Percentiles rank a stretch among this genome's conserved stretches.
phyloP scores from a whole-genome alignment of 1,140 invertebrate genomes.

The Ceratina australensis region DNA sequence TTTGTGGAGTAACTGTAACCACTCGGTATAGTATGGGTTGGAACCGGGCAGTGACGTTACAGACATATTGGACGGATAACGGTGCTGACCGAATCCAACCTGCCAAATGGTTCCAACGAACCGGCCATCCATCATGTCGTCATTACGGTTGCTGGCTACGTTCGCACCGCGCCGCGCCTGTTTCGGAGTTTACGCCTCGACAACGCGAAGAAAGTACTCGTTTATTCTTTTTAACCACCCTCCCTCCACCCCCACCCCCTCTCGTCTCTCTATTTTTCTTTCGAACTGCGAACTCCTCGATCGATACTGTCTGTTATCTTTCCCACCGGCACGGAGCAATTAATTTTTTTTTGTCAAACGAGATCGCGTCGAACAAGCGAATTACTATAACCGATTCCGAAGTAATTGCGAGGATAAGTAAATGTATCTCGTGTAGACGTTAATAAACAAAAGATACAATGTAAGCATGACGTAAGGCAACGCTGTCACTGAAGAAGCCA shows the following conservation, averaged over 20 bases:
- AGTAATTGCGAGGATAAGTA: no score
- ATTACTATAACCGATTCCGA: no score
- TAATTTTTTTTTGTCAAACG: background rate
- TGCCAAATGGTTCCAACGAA: constrained; percentile 58
- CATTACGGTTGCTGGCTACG: constrained; percentile 65
- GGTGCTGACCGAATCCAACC: constrained; percentile 40
- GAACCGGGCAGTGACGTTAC: constrained; percentile 49
- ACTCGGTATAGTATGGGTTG: constrained; percentile 12
- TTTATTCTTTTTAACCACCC: background rate
- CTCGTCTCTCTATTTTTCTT: constrained; percentile 32
- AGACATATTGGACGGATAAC: constrained; percentile 65
- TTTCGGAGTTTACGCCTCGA: constrained; percentile 63
- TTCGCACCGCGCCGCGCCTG: constrained; percentile 44
- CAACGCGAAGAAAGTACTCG: constrained; percentile 53
- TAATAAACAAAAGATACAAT: no score
- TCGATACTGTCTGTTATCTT: background rate
- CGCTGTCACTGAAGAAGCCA: no score
- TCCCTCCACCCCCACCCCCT: background rate
- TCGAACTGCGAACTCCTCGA: background rate
- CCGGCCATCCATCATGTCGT: constrained; percentile 70
- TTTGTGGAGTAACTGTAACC: constrained; percentile 44
- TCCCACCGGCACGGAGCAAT: background rate
- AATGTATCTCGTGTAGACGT: no score
- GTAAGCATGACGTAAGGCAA: no score
- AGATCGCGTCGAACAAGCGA: no score